A percentile compares a stretch with the other conserved stretches of the same genome.
Conservation (phyloP, 1,140 invertebrate species). For the Drosophila nebulosa region DNA sequence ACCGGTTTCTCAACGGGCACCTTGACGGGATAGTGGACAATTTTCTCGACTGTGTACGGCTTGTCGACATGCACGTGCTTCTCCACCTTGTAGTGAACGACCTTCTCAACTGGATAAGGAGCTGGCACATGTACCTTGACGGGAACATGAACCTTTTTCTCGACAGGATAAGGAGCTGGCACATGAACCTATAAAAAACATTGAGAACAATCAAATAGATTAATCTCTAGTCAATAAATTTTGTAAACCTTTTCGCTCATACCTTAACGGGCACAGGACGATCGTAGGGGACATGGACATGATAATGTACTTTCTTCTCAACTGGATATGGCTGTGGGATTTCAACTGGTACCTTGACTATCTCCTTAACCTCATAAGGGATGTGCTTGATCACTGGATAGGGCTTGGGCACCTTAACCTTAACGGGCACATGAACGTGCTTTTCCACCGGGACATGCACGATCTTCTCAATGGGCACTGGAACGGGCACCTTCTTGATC, state of each 20-base stretch:
- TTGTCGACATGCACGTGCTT: slow-evolving; percentile 86
- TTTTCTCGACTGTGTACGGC: slow-evolving; percentile 88
- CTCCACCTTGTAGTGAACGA: slow-evolving; percentile 86
- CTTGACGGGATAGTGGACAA: slow-evolving; percentile 87
- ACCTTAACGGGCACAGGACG: slow-evolving; percentile 84
- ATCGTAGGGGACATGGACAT: slow-evolving; percentile 85
- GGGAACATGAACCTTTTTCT: slow-evolving; percentile 85
- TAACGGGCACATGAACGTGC: slow-evolving; percentile 83
- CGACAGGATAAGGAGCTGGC: slow-evolving; percentile 84
- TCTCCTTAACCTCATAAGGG: slow-evolving; percentile 85
- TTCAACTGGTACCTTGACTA: slow-evolving; percentile 85
- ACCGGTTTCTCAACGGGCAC: slow-evolving; percentile 86
- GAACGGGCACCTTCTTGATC: slow-evolving; percentile 86
- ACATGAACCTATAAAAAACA: slow-evolving; percentile 83
- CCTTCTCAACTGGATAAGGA: slow-evolving; percentile 88
- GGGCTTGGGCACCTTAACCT: slow-evolving; percentile 84
- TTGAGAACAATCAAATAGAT: background rate
- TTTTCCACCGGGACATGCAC: slow-evolving; percentile 83
- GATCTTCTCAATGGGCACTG: slow-evolving; percentile 84
- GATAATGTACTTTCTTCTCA: slow-evolving; percentile 83
- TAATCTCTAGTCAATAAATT: background rate
- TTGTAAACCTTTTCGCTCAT: background rate
- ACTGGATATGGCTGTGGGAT: slow-evolving; percentile 85
- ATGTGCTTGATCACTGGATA: slow-evolving; percentile 85
- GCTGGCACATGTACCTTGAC: slow-evolving; percentile 86